Conservation (phyloP, 2,113 vertebrate species). For the Protobothrops mucrosquamatus region DNA sequence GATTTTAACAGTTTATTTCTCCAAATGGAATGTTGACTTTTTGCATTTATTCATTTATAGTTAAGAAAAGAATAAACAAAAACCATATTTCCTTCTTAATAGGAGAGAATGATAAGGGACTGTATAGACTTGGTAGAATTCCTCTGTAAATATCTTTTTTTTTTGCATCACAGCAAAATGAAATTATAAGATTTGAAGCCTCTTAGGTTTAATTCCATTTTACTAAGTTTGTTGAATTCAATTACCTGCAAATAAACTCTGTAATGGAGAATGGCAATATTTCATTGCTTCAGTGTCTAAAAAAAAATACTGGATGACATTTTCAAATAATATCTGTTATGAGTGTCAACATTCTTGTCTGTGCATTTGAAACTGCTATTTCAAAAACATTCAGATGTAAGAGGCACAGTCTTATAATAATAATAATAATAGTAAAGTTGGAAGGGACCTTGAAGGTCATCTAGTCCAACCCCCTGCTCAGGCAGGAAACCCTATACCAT, state of each 20-base stretch:
- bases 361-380: conserved; percentile 4
- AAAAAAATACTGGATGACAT: not conserved
- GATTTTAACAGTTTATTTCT: conserved; percentile 25
- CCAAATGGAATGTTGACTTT: not conserved
- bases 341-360: not conserved
- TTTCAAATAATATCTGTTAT: conserved; percentile 28
- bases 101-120: not conserved
- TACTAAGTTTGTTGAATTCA: not conserved
- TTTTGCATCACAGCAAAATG: not conserved
- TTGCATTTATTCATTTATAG: not conserved
- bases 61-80: not conserved
- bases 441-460: too few relatives aligned
- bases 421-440: too few relatives aligned
- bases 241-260: conserved; percentile 12
- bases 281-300: conserved; percentile 33
- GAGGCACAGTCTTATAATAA: not conserved
- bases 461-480: too few relatives aligned
- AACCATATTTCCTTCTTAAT: not conserved
- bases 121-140: not conserved
- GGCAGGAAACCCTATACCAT: too few relatives aligned
- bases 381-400: not conserved
- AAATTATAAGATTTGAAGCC: not conserved
- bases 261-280: not conserved
- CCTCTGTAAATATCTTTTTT: not conserved
- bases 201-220: not conserved